Percentiles rank a stretch among this genome's conserved stretches.
These are phyloP conservation scores for Epsilonema sp. DNA, from an alignment of 2,888 invertebrate species.

Conservation along the genomic window DNA sequence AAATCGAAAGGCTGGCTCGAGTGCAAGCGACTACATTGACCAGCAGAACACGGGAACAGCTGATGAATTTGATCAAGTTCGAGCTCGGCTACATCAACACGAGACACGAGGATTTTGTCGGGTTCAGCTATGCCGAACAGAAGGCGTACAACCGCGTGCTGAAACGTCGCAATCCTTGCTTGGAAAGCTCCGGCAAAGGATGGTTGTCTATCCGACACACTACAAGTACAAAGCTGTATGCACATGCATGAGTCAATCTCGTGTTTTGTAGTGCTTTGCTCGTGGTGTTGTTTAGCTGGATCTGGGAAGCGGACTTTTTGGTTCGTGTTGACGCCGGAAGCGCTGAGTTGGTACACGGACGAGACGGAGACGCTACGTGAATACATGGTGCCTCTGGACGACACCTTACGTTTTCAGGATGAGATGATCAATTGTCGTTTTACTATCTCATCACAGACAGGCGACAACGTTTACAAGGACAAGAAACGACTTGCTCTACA, in stretches of 20 bases:
- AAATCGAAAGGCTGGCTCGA: too few relatives aligned
- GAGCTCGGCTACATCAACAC: too few relatives aligned
- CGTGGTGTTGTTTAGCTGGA: too few relatives aligned
- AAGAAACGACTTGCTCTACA: background rate
- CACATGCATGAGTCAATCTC: too few relatives aligned
- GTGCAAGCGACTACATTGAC: too few relatives aligned
- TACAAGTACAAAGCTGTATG: too few relatives aligned
- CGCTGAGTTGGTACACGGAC: conserved; percentile 29
- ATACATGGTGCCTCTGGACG: background rate
- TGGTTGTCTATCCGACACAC: conserved; percentile 32
- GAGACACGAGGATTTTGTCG: too few relatives aligned
- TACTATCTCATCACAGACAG: background rate
- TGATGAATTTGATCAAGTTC: too few relatives aligned
- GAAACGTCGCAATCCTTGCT: conserved; percentile 1
- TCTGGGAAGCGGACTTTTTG: conserved; percentile 33
- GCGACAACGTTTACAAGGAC: background rate
- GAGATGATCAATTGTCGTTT: background rate
- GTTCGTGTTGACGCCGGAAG: conserved; percentile 33
- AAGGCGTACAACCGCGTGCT: background rate
- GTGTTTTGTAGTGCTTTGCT: too few relatives aligned
- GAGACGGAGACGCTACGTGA: background rate
- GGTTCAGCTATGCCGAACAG: conserved; percentile 4
- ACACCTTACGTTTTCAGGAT: background rate
- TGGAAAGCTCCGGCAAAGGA: conserved; percentile 31
- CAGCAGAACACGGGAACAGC: too few relatives aligned